Percentiles rank a stretch among this genome's conserved stretches.
Conservation (phyloP, 2,888 invertebrate species). For the Halictus quadricinctus region DNA sequence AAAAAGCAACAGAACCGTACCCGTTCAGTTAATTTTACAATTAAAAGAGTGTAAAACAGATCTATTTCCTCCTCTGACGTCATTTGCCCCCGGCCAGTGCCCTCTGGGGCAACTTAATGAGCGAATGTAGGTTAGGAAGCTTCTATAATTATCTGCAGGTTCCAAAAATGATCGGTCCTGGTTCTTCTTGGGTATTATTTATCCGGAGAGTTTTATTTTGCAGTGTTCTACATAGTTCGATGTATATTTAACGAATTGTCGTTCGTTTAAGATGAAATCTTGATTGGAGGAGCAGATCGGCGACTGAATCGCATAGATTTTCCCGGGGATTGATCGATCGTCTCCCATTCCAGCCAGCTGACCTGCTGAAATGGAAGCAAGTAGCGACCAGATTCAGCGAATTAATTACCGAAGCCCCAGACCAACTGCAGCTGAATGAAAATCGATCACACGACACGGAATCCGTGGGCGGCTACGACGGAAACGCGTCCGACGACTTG, state of each 20-base stretch:
- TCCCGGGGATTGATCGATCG: conserved; percentile 21
- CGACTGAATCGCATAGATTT: not conserved
- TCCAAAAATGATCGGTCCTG: not conserved
- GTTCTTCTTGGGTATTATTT: not conserved
- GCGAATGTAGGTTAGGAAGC: not conserved
- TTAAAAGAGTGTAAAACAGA: not conserved
- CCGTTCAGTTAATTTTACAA: not conserved
- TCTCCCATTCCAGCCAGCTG: conserved; percentile 64
- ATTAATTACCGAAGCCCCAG: conserved; percentile 75
- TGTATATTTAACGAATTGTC: not conserved
- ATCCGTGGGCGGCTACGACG: conserved; percentile 37
- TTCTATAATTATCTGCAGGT: not conserved
- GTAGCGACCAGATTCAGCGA: conserved; percentile 76
- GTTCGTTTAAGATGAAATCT: not conserved
- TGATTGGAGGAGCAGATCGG: not conserved
- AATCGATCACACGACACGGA: conserved; percentile 37
- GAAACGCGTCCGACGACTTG: conserved; percentile 40
- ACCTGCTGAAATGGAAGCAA: conserved; percentile 74
- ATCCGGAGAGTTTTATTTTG: not conserved
- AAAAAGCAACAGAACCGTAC: not conserved
- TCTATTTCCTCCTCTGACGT: not conserved
- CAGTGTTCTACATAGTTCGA: not conserved
- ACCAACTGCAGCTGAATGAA: conserved; percentile 64
- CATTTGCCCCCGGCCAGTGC: not conserved
- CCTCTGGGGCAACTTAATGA: not conserved